These are phyloP conservation scores for Coptodon bakossiorum DNA, from an alignment of 2,113 vertebrate genomes.

Conservation along the genomic window DNA sequence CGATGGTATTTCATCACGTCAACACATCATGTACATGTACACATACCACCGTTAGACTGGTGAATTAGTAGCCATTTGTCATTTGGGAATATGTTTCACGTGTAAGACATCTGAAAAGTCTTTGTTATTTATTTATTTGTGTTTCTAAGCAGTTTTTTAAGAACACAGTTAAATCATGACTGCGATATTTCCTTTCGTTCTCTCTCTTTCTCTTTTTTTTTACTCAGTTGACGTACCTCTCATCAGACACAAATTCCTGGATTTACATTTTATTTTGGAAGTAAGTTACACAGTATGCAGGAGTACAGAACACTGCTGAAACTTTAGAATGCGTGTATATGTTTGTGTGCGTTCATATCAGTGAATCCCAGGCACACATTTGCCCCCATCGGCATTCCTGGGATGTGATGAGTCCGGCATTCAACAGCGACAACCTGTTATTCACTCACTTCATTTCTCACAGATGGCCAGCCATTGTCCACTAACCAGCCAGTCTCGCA, in stretches of 20 bases:
- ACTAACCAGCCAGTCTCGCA: not conserved
- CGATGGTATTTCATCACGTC: conserved; percentile 66
- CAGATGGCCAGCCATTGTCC: conserved; percentile 61
- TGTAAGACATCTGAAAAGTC: not conserved
- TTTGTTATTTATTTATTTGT: not conserved
- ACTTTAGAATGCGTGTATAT: not conserved
- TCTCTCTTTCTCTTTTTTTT: not conserved
- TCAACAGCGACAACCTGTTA: conserved; percentile 57
- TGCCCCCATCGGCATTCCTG: conserved; percentile 68
- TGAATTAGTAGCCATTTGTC: not conserved
- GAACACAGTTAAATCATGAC: not conserved
- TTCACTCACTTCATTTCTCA: conserved; percentile 62
- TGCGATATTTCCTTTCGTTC: not conserved
- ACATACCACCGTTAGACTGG: not conserved
- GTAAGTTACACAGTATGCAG: not conserved
- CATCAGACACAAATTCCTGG: not conserved
- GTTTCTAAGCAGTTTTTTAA: not conserved
- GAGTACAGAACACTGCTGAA: not conserved
- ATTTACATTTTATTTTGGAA: not conserved
- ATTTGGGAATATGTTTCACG: not conserved
- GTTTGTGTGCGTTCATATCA: conserved; percentile 16
- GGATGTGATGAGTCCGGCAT: conserved; percentile 70
- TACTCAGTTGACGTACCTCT: not conserved
- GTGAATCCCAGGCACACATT: conserved; percentile 61
- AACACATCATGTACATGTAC: conserved; percentile 54